Conservation (phyloP, 2,888 invertebrate species). For the Entomobrya proxima region DNA sequence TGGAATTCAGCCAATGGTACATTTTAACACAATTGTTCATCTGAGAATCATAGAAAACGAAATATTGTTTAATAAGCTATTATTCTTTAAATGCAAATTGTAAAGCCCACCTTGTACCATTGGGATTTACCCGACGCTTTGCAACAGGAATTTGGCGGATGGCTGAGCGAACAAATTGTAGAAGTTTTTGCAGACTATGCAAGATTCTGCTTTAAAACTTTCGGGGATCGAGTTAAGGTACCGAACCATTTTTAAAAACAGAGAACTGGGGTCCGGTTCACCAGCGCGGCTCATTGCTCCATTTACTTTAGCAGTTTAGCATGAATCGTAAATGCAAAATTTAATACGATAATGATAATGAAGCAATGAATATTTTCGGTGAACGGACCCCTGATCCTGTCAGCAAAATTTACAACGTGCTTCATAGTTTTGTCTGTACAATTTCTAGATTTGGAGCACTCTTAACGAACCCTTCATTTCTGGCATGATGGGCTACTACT, state of each 20-base stretch:
- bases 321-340: too few relatives aligned
- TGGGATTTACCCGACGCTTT: slow-evolving; percentile 80
- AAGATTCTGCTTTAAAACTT: slow-evolving; percentile 78
- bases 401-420: too few relatives aligned
- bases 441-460: too few relatives aligned
- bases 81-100: neutral
- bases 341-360: too few relatives aligned
- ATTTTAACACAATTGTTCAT: slow-evolving; percentile 80
- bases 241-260: too few relatives aligned
- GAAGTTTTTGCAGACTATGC: slow-evolving; percentile 80
- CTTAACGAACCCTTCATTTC: slow-evolving; percentile 78
- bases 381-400: too few relatives aligned
- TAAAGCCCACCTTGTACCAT: slow-evolving; percentile 80
- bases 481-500: slow-evolving; percentile 78
- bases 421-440: too few relatives aligned
- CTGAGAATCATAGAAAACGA: slow-evolving; percentile 77
- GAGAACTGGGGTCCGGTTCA: too few relatives aligned
- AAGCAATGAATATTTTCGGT: too few relatives aligned
- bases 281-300: too few relatives aligned
- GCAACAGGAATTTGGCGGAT: slow-evolving; percentile 77
- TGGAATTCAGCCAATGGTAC: slow-evolving; percentile 78
- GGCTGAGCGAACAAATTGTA: slow-evolving; percentile 78
- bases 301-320: too few relatives aligned
- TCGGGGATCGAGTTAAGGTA: slow-evolving; percentile 79
- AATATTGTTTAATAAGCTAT: neutral